These are phyloP conservation scores for Pseudomyrmex flavicornis DNA, from an alignment of 1,140 invertebrate genomes.

Conservation along the genomic window DNA sequence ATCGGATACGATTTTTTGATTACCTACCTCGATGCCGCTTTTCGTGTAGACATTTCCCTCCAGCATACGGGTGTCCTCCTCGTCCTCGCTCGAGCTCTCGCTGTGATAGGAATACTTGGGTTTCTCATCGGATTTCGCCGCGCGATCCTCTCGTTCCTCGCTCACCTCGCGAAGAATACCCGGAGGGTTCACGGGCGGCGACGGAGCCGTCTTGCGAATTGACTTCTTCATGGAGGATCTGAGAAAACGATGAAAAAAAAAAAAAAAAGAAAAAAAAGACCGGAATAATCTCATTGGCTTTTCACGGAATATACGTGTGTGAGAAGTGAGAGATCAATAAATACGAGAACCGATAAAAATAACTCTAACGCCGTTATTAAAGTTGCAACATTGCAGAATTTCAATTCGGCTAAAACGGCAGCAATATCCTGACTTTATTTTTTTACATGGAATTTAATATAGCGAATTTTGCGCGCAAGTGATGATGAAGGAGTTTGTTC, in stretches of 20 bases:
- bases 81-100: slow-evolving; percentile 89
- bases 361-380: too few relatives aligned
- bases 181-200: slow-evolving; percentile 73
- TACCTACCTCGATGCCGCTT: slow-evolving; percentile 92
- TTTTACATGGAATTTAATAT: too few relatives aligned
- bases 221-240: slow-evolving; percentile 84
- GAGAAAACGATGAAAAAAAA: neutral
- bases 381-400: too few relatives aligned
- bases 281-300: neutral
- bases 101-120: slow-evolving; percentile 82
- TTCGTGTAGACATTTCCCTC: slow-evolving; percentile 92
- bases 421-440: too few relatives aligned
- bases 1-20: slow-evolving; percentile 17
- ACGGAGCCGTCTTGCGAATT: slow-evolving; percentile 79
- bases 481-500: neutral
- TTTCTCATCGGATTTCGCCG: slow-evolving; percentile 56
- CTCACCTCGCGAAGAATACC: slow-evolving; percentile 75
- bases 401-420: too few relatives aligned
- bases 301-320: neutral
- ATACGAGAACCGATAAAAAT: too few relatives aligned
- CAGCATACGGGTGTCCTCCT: slow-evolving; percentile 90
- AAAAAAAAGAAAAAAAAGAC: neutral
- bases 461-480: too few relatives aligned
- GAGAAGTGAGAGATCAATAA: neutral
- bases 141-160: slow-evolving; percentile 77